Conservation (phyloP, 2,797 vertebrate species). For the Sebastes cheni region DNA sequence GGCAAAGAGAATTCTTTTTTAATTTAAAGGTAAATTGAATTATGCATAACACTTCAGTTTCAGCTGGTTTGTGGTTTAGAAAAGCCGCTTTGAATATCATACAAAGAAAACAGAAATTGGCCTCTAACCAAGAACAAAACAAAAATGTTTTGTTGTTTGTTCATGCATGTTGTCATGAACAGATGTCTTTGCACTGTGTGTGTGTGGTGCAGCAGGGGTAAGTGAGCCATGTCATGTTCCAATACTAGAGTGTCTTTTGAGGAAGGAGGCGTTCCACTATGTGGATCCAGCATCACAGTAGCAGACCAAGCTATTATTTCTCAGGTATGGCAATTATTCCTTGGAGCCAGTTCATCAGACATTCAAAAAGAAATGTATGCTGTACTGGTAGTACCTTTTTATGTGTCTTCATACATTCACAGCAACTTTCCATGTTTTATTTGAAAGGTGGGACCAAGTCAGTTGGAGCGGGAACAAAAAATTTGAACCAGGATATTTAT, state of each 20-base stretch:
- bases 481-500: neutral
- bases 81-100: neutral
- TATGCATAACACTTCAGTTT: constrained; percentile 1
- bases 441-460: constrained; percentile 13
- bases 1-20: neutral
- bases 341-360: constrained; percentile 37
- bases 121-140: neutral
- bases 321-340: constrained; percentile 58
- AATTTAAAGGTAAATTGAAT: neutral
- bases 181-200: constrained; percentile 24
- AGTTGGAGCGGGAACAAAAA: constrained; percentile 1
- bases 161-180: constrained; percentile 54
- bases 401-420: constrained; percentile 6
- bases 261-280: constrained; percentile 35
- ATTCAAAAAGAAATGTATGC: neutral
- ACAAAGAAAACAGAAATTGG: neutral
- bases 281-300: constrained; percentile 44
- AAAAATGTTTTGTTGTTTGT: neutral
- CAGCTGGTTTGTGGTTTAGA: constrained; percentile 8
- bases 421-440: constrained; percentile 1
- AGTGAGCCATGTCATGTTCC: constrained; percentile 31
- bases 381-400: neutral
- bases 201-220: constrained; percentile 14
- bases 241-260: constrained; percentile 29
- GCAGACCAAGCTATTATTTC: constrained; percentile 22